These are phyloP conservation scores for Catocala fraxini DNA, from an alignment of 2,888 invertebrate species.

Conservation along the genomic window DNA sequence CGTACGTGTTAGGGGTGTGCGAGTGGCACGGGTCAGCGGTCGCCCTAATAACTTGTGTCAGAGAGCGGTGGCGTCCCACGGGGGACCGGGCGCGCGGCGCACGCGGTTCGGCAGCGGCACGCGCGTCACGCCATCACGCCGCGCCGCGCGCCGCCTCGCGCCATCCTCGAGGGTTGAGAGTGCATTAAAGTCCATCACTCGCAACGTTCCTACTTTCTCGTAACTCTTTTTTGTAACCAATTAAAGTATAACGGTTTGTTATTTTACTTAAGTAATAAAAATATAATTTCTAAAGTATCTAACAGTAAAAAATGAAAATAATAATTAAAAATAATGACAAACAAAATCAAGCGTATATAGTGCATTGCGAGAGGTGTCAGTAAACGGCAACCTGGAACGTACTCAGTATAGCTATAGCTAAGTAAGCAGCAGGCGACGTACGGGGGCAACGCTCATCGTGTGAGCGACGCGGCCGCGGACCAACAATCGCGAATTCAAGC, in stretches of 20 bases:
- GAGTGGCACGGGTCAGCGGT: slow-evolving; percentile 74
- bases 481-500: slow-evolving; percentile 84
- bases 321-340: slow-evolving; percentile 42
- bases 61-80: slow-evolving; percentile 56
- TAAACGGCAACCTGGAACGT: slow-evolving; percentile 58
- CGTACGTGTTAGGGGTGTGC: slow-evolving; percentile 64
- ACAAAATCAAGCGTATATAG: slow-evolving; percentile 59
- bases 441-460: slow-evolving; percentile 86
- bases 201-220: slow-evolving; percentile 4
- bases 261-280: not conserved
- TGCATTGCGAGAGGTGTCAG: slow-evolving; percentile 66
- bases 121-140: slow-evolving; percentile 27
- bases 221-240: not conserved
- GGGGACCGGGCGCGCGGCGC: slow-evolving; percentile 41
- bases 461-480: slow-evolving; percentile 79
- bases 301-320: not conserved
- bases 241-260: not conserved
- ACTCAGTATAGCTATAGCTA: slow-evolving; percentile 51
- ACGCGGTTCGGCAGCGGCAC: slow-evolving; percentile 32
- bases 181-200: slow-evolving; percentile 17
- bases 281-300: too few species aligned
- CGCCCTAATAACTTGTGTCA: slow-evolving; percentile 71
- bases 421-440: slow-evolving; percentile 54
- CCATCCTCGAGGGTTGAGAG: slow-evolving; percentile 19
- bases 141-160: slow-evolving; percentile 34